These are phyloP conservation scores for Bimastos eiseni DNA, from an alignment of 2,888 invertebrate species.

Conservation along the genomic window DNA sequence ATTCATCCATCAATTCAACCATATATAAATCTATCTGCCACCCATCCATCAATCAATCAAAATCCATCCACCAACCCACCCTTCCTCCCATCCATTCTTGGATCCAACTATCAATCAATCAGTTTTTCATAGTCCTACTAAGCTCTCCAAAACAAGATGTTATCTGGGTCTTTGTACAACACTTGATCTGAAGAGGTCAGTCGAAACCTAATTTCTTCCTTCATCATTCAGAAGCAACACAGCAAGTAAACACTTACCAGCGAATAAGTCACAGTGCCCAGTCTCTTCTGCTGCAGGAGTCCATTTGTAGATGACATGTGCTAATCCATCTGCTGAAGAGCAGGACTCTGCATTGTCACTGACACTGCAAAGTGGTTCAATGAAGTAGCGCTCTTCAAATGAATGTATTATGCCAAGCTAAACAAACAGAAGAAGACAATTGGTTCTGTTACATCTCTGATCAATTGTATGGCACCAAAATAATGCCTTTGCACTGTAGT, in stretches of 20 bases:
- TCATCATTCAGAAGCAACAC: background rate
- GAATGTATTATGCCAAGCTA: constrained; percentile 35
- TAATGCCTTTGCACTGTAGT: background rate
- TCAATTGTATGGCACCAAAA: background rate
- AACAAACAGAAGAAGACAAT: background rate
- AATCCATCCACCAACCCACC: too few relatives aligned
- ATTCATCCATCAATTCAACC: background rate
- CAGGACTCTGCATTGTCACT: background rate
- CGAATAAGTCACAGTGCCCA: background rate
- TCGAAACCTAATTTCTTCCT: background rate
- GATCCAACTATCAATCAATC: background rate
- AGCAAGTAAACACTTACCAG: background rate
- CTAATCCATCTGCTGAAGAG: background rate
- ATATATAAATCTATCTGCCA: background rate
- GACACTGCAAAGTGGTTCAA: constrained; percentile 26
- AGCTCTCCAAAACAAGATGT: background rate
- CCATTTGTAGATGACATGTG: constrained; percentile 19
- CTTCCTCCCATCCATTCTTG: background rate
- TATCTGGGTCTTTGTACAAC: constrained; percentile 13
- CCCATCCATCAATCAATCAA: background rate
- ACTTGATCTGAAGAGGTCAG: background rate
- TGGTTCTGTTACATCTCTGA: too few relatives aligned
- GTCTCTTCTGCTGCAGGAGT: background rate
- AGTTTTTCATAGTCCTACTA: background rate
- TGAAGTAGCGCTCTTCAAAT: constrained; percentile 33